phyloP scores from a whole-genome alignment of 2,797 vertebrate genomes.

The Ptychadena robeensis region DNA sequence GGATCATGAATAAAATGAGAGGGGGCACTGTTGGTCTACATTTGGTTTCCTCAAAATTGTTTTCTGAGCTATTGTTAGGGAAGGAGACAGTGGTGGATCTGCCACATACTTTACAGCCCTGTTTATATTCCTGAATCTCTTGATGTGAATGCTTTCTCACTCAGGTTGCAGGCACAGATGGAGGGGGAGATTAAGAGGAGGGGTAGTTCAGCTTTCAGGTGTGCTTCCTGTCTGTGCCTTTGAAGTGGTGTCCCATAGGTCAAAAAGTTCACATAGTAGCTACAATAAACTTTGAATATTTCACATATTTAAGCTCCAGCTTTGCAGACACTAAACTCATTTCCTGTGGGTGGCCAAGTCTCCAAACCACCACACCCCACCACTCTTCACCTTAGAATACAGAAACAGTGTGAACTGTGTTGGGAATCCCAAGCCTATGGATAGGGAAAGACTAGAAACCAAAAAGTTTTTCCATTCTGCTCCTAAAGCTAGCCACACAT shows the following conservation, averaged over 20 bases:
- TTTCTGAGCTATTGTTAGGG: too few relatives aligned
- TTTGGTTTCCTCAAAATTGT: not conserved
- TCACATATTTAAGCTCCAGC: slow-evolving; percentile 52
- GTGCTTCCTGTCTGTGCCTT: slow-evolving; percentile 47
- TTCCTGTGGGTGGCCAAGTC: slow-evolving; percentile 23
- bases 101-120: slow-evolving; percentile 7
- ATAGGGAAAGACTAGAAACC: too few relatives aligned
- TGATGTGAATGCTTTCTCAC: slow-evolving; percentile 14
- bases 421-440: not conserved
- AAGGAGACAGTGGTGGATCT: not conserved
- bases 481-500: too few relatives aligned
- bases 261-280: slow-evolving; percentile 55
- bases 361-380: slow-evolving; percentile 2
- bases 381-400: not conserved
- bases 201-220: slow-evolving; percentile 36
- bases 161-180: not conserved
- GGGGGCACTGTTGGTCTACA: not conserved
- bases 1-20: not conserved
- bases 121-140: slow-evolving; percentile 41
- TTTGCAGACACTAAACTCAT: slow-evolving; percentile 22
- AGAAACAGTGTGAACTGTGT: slow-evolving; percentile 10
- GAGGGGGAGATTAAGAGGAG: slow-evolving; percentile 13
- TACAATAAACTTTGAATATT: slow-evolving; percentile 54
- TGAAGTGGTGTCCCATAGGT: slow-evolving; percentile 54
- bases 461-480: too few relatives aligned